Base-by-base conservation (phyloP, 2,113 vertebrate genomes). In the Chionodraco myersi region DNA sequence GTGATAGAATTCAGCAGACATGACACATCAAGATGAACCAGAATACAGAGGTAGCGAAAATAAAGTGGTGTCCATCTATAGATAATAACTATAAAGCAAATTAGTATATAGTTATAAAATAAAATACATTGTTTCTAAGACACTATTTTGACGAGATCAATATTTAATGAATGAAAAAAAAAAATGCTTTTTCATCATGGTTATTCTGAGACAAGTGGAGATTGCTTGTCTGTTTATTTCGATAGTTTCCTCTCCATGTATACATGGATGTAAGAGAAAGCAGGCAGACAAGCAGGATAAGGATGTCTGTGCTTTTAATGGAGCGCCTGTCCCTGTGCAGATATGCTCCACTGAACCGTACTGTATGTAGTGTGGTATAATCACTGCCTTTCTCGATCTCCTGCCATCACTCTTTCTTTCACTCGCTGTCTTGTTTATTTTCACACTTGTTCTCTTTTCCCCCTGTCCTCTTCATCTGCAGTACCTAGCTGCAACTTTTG, bases 301-400 rank as follows among this genome's bases (percentile, higher is more conserved):
- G 86, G 61, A 82, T 91, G 89, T 83, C 72, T 87, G 44, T 85
- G 81, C 77, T 88, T 91, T 68, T 89, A 92, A 92, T 92, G 83
- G 83, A 91, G 77, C 45, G 75, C 72, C 86, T 85, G 90, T 93
- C 90, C 91, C 90, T 85, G 75, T 83, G 85, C 69, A 72, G 92
- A 91, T 84, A 82, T 88, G 93, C 92, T 94, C 90, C 92, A 93
- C 70, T 93, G 92, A 93, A 90, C 79, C 89, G 87, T 91, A 82
- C 87, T 84, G 75, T 88, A 89, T 90, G 86, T 89, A 86, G 67
- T 84, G 89, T 86, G 83, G 83, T 88, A 84, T 88, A 91, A 92
- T 92, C 91, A 88, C 89, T 79, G 81, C 84, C 85, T 72, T 71
- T 86, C 88, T 89, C 85, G 77, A 48, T 83, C 58, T 68, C 78